phyloP scores from a whole-genome alignment of 2,113 vertebrate species.

The Oreotrochilus melanogaster region DNA sequence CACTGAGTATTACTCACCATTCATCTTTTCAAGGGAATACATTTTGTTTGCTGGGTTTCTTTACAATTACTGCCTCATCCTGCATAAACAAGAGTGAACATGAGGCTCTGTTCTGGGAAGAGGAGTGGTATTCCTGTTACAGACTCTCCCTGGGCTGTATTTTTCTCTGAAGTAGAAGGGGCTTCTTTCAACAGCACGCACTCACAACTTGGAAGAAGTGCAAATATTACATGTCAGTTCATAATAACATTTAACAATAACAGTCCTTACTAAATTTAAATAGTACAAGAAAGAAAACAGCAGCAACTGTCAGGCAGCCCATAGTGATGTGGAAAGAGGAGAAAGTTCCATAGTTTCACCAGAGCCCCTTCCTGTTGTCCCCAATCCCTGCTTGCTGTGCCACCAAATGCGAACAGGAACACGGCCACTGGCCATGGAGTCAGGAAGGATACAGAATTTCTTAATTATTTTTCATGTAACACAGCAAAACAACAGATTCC shows the following conservation, averaged over 20 bases:
- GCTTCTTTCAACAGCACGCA: neutral
- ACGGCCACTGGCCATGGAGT: fast-evolving
- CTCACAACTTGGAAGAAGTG: neutral
- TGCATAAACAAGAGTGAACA: neutral
- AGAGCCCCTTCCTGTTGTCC: neutral
- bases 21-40: neutral
- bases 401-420: neutral
- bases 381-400: neutral
- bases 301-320: neutral
- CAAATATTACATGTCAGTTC: neutral
- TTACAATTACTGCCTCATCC: neutral
- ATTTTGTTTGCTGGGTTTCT: neutral
- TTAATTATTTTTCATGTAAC: neutral
- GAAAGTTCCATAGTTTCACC: neutral
- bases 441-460: neutral
- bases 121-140: neutral
- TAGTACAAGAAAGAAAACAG: neutral
- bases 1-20: neutral
- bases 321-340: neutral
- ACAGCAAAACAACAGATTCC: neutral
- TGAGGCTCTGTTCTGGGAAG: neutral
- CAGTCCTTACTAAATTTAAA: neutral
- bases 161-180: neutral
- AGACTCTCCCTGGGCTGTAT: neutral
- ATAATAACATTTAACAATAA: neutral